phyloP scores from a whole-genome alignment of 2,113 vertebrate genomes.

The Pangasianodon gigas region DNA sequence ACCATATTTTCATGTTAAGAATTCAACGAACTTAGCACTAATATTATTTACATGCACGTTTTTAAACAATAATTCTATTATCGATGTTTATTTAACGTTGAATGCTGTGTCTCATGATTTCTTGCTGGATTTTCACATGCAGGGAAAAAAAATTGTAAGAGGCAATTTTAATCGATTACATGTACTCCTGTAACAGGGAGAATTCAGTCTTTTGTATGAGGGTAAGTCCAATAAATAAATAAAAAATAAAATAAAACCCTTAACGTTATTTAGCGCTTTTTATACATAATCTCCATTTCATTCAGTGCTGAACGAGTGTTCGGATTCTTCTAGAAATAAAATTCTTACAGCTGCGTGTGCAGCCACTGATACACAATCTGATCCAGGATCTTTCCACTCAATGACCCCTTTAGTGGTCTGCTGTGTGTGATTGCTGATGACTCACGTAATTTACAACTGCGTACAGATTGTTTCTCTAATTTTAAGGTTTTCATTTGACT shows the following conservation, averaged over 20 bases:
- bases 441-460: background rate
- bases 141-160: too few relatives aligned
- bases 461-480: background rate
- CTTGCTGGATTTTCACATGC: too few relatives aligned
- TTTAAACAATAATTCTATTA: too few relatives aligned
- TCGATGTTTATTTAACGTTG: too few relatives aligned
- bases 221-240: too few relatives aligned
- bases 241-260: background rate
- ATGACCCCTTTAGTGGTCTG: background rate
- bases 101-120: too few relatives aligned
- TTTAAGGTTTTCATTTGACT: background rate
- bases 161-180: too few relatives aligned
- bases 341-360: background rate
- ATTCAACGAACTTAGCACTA: too few relatives aligned
- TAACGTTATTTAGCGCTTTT: background rate
- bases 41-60: too few relatives aligned
- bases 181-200: too few relatives aligned
- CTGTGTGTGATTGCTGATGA: background rate
- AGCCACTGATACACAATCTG: background rate
- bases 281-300: background rate
- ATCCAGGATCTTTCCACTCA: background rate
- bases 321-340: background rate
- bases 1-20: too few relatives aligned
- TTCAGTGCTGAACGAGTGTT: background rate
- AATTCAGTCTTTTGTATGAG: too few relatives aligned